Evolutionary conservation across 2,797 vertebrate species (phyloP), one percentile per base, ranked within the genome.

Genomic region (Stomatorhinus walkeri): DNA sequence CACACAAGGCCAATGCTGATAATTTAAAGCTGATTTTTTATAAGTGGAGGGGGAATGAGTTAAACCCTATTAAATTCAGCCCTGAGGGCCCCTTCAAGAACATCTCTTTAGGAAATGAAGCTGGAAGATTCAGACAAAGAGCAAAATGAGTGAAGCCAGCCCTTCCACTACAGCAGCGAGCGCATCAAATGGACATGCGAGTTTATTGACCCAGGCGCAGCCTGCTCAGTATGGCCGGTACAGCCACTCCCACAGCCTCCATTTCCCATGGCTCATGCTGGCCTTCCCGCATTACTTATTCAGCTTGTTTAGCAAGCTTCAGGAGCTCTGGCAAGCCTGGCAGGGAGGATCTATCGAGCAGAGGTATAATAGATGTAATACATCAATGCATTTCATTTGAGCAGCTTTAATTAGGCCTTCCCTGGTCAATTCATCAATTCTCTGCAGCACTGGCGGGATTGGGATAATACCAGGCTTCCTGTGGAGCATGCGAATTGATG

Each of bases 391-490:
- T 97, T 98, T 98, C 96, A 98, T 97, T 96, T 97, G 97, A 98
- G 96, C 97, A 97, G 96, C 96, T 98, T 98, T 99, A 99, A 99
- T 99, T 99, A 98, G 98, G 96, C 96, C 96, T 98, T 97, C 96
- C 95, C 76, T 90, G 93, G 97, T 97, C 96, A 96, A 99, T 99
- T 97, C 96, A 97, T 99, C 97, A 97, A 98, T 97, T 95, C 95
- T 91, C 93, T 93, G 93, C 92, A 93, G 94, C 94, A 94, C 95
- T 92, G 54, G 24, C 93, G 97, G 96, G 97, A 97, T 96, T 96
- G 94, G 93, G 94, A 94, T 96, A 96, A 96, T 95, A 95, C 94
- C 88, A 89, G 94, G 93, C 94, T 93, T 97, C 95, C 95, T 96
- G 94, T 90, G 90, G 92, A 96, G 96, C 96, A 97, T 97, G 93